Base-by-base conservation (phyloP, 2,113 vertebrate species). In the Gallinago paraguaiae region DNA sequence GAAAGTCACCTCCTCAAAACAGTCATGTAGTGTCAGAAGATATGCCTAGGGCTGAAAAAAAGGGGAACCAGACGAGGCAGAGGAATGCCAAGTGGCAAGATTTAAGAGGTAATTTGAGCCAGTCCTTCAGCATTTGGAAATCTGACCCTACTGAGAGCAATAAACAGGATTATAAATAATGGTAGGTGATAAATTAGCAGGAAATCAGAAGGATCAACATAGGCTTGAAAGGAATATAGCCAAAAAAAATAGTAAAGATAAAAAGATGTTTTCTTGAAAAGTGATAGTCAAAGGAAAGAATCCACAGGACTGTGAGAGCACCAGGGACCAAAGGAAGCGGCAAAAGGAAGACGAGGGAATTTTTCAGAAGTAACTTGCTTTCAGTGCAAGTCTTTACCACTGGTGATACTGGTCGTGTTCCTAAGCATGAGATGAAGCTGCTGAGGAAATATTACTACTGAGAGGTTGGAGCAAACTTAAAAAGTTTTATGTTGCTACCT, bases 131-230 rank as follows among this genome's bases (percentile, higher is more conserved):
- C 77, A 87, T 89, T 95, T 82, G 76, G 94, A 95, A 96, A 97
- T 72, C 93, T 84, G 84, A 97, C 61, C 53, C 84, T 95, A 71
- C 81, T 50, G 86, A 93, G 93, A 53, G 89, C 91, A 95, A 92
- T 95, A 95, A 96, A 95, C 91, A 97, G 91, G 86, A 89, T 91
- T 95, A 93, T 95, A 92, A 96, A 94, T 96, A 91, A 95, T 61
- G 57, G 74, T 82, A 92, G 89, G 93, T 87, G 93, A 95, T 96
- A 97, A 92, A 95, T 85, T 93, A 93, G 35, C 84, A 95, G 93
- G 94, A 95, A 97, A 95, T 93, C 81, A 94, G 90, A 90, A 90
- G 61, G 65, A 93, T 86, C 86, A 95, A 91, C 86, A 76, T 68
- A 64, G 53, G 27, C 67, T 96, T 96, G 86, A 95, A 87, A 91